phyloP scores from a whole-genome alignment of 2,797 vertebrate species.

The Eupleurogrammus muticus region DNA sequence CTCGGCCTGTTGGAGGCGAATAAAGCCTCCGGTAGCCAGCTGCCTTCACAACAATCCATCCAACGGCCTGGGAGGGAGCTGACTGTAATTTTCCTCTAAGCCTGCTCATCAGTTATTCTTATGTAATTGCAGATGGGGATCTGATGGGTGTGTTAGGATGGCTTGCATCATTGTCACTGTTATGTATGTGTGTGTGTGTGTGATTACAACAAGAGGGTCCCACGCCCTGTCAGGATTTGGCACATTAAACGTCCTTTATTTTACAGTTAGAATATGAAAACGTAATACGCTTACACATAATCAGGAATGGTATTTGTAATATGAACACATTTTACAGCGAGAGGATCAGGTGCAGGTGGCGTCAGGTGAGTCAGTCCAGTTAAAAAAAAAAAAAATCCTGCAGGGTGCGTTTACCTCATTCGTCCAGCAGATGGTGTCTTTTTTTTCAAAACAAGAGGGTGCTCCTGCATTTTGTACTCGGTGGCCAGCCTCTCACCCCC shows the following conservation, averaged over 20 bases:
- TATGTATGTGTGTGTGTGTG: conserved; percentile 36
- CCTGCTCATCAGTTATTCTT: conserved; percentile 71
- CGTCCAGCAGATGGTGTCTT: conserved; percentile 80
- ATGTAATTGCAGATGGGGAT: conserved; percentile 73
- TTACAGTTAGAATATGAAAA: conserved; percentile 11
- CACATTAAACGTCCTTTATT: conserved; percentile 34
- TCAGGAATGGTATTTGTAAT: neutral
- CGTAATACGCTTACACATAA: neutral
- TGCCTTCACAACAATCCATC: conserved; percentile 52
- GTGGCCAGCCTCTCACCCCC: conserved; percentile 53
- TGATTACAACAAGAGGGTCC: conserved; percentile 38
- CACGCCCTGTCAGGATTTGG: conserved; percentile 63
- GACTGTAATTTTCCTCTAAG: conserved; percentile 65
- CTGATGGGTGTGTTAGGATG: conserved; percentile 61
- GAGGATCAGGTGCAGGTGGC: neutral
- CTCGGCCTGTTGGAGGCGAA: conserved; percentile 62
- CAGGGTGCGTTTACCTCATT: conserved; percentile 32
- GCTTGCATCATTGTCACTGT: conserved; percentile 70
- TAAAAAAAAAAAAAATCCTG: neutral
- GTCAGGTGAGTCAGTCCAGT: neutral
- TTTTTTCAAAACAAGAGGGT: conserved; percentile 46
- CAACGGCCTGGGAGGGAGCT: conserved; percentile 64
- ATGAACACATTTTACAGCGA: neutral
- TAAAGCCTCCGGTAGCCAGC: conserved; percentile 62
- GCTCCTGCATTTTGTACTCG: conserved; percentile 28